Conservation (phyloP, 1,140 invertebrate species). For the Laodelphax striatellus region DNA sequence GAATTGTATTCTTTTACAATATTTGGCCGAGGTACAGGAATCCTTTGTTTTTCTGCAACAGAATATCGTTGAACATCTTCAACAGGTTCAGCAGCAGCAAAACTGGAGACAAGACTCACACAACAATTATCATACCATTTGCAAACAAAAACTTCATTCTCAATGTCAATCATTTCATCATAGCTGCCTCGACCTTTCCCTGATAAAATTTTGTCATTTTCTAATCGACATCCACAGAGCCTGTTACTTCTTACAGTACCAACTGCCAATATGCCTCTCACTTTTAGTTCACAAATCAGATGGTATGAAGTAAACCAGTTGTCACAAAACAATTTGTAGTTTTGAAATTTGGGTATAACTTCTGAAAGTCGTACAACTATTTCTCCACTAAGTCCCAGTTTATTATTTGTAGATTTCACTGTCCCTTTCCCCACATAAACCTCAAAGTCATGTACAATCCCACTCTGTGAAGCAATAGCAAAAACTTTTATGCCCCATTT, state of each 20-base stretch:
- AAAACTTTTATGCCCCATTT: constrained; percentile 26
- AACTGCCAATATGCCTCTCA: constrained; percentile 11
- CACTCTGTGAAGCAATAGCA: neutral
- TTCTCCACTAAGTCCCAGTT: constrained; percentile 13
- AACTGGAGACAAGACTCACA: constrained; percentile 14
- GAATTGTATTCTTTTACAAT: constrained; percentile 18
- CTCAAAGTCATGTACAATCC: constrained; percentile 15
- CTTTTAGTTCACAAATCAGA: constrained; percentile 9
- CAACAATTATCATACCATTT: constrained; percentile 17
- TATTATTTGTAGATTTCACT: neutral
- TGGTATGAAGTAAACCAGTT: constrained; percentile 17
- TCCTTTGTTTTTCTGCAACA: constrained; percentile 10
- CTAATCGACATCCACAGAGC: constrained; percentile 11
- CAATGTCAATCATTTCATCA: constrained; percentile 12
- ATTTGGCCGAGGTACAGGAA: constrained; percentile 7
- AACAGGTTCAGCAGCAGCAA: constrained; percentile 10
- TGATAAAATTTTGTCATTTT: constrained; percentile 14
- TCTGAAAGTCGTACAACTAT: constrained; percentile 12
- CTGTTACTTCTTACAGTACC: constrained; percentile 15
- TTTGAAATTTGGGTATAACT: constrained; percentile 5
- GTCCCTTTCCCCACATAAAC: constrained; percentile 13
- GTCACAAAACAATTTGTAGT: constrained; percentile 18
- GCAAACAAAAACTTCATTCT: constrained; percentile 9
- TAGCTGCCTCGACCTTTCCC: constrained; percentile 11
- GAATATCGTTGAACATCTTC: constrained; percentile 14